A percentile compares a stretch with the other conserved stretches of the same genome.
Conservation (phyloP, 2,888 invertebrate species). For the Drosophila mettleri region DNA sequence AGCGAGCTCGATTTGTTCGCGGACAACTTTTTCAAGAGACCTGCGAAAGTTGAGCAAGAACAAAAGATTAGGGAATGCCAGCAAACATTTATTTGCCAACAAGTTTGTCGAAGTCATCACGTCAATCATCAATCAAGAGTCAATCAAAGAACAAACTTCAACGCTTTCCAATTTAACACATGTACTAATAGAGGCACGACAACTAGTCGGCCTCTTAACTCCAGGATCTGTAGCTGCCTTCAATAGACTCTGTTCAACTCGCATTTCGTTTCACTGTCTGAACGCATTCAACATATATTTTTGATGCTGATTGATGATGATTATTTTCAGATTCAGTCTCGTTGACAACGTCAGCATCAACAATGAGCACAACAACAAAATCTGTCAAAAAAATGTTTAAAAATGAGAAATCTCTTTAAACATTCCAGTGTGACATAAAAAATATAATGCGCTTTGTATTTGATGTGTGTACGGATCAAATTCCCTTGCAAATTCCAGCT, state of each 20-base stretch:
- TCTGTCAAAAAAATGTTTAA: not conserved
- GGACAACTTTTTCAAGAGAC: not conserved
- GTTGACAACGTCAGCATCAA: conserved; percentile 8
- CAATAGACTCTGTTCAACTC: not conserved
- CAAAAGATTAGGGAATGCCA: not conserved
- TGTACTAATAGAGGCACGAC: not conserved
- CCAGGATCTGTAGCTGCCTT: no score
- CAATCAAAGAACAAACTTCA: not conserved
- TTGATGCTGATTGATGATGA: conserved; percentile 17
- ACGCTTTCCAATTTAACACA: not conserved
- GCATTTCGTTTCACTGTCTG: conserved; percentile 1
- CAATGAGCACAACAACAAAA: not conserved
- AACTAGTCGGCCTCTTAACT: not conserved
- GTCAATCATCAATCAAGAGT: not conserved
- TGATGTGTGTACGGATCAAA: not conserved
- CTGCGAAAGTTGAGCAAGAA: not conserved
- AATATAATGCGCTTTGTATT: not conserved
- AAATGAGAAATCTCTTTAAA: conserved; percentile 2
- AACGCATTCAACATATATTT: conserved; percentile 2
- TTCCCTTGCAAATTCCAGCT: not conserved
- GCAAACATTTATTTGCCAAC: not conserved
- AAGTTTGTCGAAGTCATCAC: not conserved
- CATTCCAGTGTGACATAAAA: not conserved
- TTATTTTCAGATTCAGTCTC: conserved; percentile 6
- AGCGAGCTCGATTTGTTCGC: not conserved